These are phyloP conservation scores for Hephaestus fuliginosus DNA, from an alignment of 2,797 vertebrate genomes.

Conservation along the genomic window DNA sequence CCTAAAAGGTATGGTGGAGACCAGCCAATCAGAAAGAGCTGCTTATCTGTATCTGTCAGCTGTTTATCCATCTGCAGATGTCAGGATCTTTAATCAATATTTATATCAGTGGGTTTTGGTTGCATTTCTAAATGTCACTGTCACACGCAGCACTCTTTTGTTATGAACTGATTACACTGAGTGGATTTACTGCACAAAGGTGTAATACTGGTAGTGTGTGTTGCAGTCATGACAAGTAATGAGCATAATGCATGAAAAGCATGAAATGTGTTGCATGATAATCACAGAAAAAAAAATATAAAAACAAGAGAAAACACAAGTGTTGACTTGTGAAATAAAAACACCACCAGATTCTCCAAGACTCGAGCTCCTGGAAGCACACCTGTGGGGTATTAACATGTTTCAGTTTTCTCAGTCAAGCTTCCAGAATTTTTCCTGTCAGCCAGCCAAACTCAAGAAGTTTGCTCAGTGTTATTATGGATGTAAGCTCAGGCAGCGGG, in stretches of 20 bases:
- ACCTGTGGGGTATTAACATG: conserved; percentile 24
- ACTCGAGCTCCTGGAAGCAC: conserved; percentile 17
- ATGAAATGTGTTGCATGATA: conserved; percentile 76
- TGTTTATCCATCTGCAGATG: conserved; percentile 18
- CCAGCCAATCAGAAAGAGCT: conserved; percentile 83
- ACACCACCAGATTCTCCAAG: conserved; percentile 3
- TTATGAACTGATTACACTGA: neutral
- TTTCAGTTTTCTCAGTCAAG: conserved; percentile 34
- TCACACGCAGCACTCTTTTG: neutral
- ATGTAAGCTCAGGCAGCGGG: conserved; percentile 34
- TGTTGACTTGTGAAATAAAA: conserved; percentile 39
- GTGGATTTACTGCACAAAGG: conserved; percentile 8
- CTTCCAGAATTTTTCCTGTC: conserved; percentile 35
- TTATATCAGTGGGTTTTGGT: neutral
- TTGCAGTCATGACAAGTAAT: conserved; percentile 42
- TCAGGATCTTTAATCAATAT: conserved; percentile 6
- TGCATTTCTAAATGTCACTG: conserved; percentile 24
- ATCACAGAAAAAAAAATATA: conserved; percentile 31
- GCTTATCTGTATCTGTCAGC: conserved; percentile 14
- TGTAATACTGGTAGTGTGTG: neutral
- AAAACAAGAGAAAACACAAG: conserved; percentile 30
- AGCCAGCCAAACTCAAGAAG: conserved; percentile 33
- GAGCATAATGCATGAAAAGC: conserved; percentile 68
- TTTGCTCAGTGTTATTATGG: conserved; percentile 47
- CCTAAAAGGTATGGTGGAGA: conserved; percentile 89